Evolutionary conservation across 2,888 invertebrate genomes (phyloP).

Genomic region (Melinaea marsaeus): DNA sequence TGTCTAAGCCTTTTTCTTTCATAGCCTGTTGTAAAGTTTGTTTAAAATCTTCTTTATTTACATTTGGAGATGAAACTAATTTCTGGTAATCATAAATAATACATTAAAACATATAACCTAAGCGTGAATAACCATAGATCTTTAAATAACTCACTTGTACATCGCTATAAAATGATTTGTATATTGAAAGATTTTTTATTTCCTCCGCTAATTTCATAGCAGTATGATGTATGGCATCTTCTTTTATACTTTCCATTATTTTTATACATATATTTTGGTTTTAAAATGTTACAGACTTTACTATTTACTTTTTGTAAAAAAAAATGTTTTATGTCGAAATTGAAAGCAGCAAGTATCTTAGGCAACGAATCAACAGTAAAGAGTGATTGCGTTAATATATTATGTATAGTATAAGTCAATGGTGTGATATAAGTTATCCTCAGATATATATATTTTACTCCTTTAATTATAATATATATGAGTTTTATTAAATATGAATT

Average conservation of each 20-base stretch:
- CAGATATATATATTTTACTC: too few relatives aligned
- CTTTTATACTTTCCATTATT: constrained; percentile 74
- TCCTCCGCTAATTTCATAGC: constrained; percentile 88
- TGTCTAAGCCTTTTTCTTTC: constrained; percentile 87
- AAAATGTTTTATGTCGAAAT: constrained; percentile 32
- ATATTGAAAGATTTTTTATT: constrained; percentile 85
- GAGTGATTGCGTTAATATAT: background rate
- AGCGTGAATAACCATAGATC: background rate
- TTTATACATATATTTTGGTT: constrained; percentile 20
- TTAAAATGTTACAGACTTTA: constrained; percentile 22
- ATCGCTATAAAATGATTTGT: constrained; percentile 86
- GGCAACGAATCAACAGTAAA: constrained; percentile 42
- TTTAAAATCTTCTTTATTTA: constrained; percentile 87
- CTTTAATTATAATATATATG: too few relatives aligned
- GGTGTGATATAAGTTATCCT: too few relatives aligned
- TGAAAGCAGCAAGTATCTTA: constrained; percentile 41
- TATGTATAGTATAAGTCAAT: too few relatives aligned
- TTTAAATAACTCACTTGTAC: constrained; percentile 80
- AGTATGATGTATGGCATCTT: constrained; percentile 84
- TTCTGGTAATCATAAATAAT: constrained; percentile 73
- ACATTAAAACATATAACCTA: constrained; percentile 18
- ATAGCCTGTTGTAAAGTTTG: constrained; percentile 86
- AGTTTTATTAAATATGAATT: too few relatives aligned
- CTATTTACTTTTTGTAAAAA: constrained; percentile 23
- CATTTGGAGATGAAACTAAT: constrained; percentile 85